Percentiles rank a stretch among this genome's conserved stretches.
These are phyloP conservation scores for Nymphicus hollandicus DNA, from an alignment of 2,113 vertebrate genomes.

Conservation along the genomic window DNA sequence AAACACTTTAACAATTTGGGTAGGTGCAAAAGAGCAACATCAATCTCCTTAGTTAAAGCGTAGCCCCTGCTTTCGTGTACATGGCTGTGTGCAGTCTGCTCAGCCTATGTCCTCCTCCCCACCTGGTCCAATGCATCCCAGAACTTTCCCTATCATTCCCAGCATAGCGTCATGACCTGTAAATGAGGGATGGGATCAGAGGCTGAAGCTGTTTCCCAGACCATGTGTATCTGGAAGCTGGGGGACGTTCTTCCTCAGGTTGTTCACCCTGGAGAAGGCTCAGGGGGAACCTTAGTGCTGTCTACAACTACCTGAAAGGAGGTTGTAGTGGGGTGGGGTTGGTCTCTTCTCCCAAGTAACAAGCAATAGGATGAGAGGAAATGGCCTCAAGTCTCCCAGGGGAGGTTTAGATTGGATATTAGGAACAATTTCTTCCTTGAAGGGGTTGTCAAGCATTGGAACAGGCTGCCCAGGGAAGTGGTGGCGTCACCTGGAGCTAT, in stretches of 20 bases:
- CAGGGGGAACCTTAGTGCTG: not conserved
- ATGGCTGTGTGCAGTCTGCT: not conserved
- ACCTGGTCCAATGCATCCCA: not conserved
- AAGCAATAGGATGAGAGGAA: not conserved
- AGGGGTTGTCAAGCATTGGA: not conserved
- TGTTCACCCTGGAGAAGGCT: not conserved
- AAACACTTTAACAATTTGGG: not conserved
- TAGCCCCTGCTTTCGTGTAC: not conserved
- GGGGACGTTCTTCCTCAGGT: not conserved
- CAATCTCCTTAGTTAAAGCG: rapidly evolving
- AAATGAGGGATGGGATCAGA: not conserved
- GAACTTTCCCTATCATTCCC: not conserved
- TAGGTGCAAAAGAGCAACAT: not conserved
- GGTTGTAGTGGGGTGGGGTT: rapidly evolving
- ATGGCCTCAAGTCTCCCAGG: not conserved
- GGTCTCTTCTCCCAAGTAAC: not conserved
- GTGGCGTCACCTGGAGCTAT: not conserved
- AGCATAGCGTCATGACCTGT: not conserved
- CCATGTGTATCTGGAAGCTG: not conserved
- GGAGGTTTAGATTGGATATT: not conserved
- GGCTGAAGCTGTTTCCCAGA: not conserved
- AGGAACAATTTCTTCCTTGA: not conserved
- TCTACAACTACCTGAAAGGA: not conserved
- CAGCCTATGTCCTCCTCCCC: not conserved
- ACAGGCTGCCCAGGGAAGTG: not conserved